Evolutionary conservation across 2,888 invertebrate genomes (phyloP), one percentile per base, ranked within the genome.

Genomic region (Trilocha varians): DNA sequence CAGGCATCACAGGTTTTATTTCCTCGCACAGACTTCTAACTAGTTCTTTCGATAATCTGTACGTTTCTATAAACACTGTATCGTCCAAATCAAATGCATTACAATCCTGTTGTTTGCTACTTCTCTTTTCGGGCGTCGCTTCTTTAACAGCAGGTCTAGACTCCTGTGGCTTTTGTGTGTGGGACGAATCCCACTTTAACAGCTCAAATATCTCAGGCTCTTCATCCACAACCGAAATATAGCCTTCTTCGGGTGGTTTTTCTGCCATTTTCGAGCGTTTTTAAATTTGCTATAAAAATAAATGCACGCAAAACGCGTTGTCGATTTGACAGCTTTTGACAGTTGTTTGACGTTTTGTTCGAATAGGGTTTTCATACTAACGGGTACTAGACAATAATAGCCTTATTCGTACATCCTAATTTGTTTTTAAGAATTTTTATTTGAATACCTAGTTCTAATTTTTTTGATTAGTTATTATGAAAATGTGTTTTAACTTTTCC

Each of bases 181-280:
- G 80, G 34, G 78, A 65, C 36, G 75, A 63, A 60, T 83, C 83
- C 83, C 83, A 83, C 55, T 83, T 83, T n/a, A 83, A 57, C 47
- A 83, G 59, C 53, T 83, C 78, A 41, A 83, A 79, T 56, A 83
- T 75, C 50, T 82, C 84, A 25, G 83, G 83, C 42, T 83, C 83
- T 39, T 83, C 83, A 39, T 83, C 83, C 40, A 83, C 83, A 40
- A 83, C 83, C 35, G 83, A 83, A 67, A 83, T 83, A 52, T 83
- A 83, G 41, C 76, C 70, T 49, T 83, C 83, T 52, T 83, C 83
- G 44, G 78, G 74, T 51, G 80, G 83, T 59, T 83, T 83, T 51
- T 80, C 82, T 49, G 78, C 78, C 83, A 83, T 83, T 66, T 62
- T 68, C 57, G 47, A 48, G 13, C 13, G 16, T 40, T 15, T 42